Evolutionary conservation across 1,140 invertebrate species (phyloP).

Genomic region (Philaenus spumarius): DNA sequence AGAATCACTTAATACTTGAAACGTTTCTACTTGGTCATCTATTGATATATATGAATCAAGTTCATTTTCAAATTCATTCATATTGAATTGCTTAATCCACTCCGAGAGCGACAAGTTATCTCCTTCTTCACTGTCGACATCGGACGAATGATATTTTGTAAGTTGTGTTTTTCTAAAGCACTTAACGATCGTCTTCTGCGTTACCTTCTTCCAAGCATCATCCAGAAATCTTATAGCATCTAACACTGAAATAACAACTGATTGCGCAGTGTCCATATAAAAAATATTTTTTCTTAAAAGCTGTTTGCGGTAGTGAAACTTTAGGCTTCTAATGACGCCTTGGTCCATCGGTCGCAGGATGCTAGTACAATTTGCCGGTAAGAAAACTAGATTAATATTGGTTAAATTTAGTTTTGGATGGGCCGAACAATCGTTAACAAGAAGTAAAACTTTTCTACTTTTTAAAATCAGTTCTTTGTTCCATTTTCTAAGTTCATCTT

Average conservation of each 20-base stretch:
- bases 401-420: background rate
- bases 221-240: background rate
- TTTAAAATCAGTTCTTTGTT: background rate
- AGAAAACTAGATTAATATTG: slow-evolving; percentile 3
- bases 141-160: background rate
- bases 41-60: background rate
- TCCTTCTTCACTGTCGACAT: background rate
- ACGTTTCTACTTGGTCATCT: too few relatives aligned
- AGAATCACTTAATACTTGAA: too few relatives aligned
- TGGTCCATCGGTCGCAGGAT: background rate
- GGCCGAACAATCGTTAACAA: background rate
- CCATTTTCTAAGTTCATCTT: slow-evolving; percentile 6
- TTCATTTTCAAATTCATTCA: background rate
- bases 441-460: slow-evolving; percentile 1
- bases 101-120: background rate
- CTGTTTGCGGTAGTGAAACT: background rate
- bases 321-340: background rate
- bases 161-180: background rate
- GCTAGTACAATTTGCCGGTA: background rate
- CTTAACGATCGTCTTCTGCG: background rate
- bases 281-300: background rate
- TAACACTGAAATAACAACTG: background rate
- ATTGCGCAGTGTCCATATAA: background rate
- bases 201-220: background rate
- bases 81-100: background rate